These are phyloP conservation scores for Willowsia nigromaculata DNA, from an alignment of 2,888 invertebrate genomes.

Conservation along the genomic window DNA sequence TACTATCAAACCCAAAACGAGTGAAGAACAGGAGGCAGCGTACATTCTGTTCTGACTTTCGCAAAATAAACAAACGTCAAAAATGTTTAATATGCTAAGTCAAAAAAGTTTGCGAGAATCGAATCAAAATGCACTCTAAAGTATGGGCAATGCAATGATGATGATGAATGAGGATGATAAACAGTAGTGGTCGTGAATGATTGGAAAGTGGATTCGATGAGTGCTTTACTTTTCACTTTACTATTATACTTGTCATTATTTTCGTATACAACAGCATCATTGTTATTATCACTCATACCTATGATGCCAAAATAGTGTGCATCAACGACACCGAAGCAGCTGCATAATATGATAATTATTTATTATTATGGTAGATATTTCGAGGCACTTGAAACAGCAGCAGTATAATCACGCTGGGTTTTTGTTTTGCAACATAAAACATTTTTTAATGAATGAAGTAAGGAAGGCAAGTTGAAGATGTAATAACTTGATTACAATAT, in stretches of 20 bases:
- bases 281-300: neutral
- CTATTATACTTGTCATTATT: neutral
- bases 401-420: neutral
- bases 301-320: neutral
- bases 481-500: neutral
- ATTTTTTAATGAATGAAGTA: neutral
- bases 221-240: neutral
- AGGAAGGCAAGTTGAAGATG: neutral
- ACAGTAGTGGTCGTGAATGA: neutral
- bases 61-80: slow-evolving; percentile 26
- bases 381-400: neutral
- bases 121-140: neutral
- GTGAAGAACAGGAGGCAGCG: neutral
- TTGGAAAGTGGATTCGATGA: slow-evolving; percentile 18
- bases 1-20: neutral
- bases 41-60: slow-evolving; percentile 18
- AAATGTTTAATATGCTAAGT: neutral
- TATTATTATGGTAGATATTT: neutral
- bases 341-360: neutral
- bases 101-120: neutral
- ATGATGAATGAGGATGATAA: neutral
- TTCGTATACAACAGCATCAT: neutral
- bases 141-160: neutral
- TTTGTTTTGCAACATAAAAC: neutral
- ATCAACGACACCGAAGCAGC: neutral